Evolutionary conservation across 1,140 invertebrate genomes (phyloP).

Genomic region (Bombus fervidus): DNA sequence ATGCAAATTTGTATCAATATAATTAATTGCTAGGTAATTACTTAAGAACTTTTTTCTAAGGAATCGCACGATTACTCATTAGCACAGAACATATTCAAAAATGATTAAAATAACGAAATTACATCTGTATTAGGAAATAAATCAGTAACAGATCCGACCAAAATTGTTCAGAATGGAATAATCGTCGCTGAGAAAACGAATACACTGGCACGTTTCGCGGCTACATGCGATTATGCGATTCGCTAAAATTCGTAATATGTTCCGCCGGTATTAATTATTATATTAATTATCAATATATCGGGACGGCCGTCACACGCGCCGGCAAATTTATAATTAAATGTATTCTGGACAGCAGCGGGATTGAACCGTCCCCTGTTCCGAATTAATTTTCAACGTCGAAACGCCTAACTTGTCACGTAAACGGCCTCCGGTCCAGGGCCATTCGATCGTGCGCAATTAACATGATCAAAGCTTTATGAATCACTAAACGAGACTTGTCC

Average conservation of each 20-base stretch:
- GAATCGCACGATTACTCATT: too few relatives aligned
- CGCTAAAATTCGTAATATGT: constrained; percentile 10
- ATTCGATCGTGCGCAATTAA: constrained; percentile 39
- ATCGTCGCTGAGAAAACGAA: background rate
- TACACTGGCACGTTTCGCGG: background rate
- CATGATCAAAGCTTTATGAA: constrained; percentile 52
- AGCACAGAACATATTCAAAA: too few relatives aligned
- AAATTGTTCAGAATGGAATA: background rate
- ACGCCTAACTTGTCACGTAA: constrained; percentile 39
- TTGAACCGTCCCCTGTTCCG: background rate
- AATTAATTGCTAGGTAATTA: too few relatives aligned
- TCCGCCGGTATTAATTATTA: constrained; percentile 36
- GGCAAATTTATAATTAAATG: constrained; percentile 49
- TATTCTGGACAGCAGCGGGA: background rate
- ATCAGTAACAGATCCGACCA: background rate
- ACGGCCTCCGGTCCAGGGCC: background rate
- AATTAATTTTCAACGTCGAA: constrained; percentile 47
- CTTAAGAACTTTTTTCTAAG: too few relatives aligned
- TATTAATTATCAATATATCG: constrained; percentile 40
- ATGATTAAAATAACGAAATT: too few relatives aligned
- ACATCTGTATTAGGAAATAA: too few relatives aligned
- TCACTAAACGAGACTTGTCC: background rate
- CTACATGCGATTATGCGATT: background rate
- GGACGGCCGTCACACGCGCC: background rate
- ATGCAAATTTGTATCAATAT: too few relatives aligned